Evolutionary conservation across 2,797 vertebrate genomes (phyloP), one percentile per base, ranked within the genome.

Genomic region (Tapirus indicus): DNA sequence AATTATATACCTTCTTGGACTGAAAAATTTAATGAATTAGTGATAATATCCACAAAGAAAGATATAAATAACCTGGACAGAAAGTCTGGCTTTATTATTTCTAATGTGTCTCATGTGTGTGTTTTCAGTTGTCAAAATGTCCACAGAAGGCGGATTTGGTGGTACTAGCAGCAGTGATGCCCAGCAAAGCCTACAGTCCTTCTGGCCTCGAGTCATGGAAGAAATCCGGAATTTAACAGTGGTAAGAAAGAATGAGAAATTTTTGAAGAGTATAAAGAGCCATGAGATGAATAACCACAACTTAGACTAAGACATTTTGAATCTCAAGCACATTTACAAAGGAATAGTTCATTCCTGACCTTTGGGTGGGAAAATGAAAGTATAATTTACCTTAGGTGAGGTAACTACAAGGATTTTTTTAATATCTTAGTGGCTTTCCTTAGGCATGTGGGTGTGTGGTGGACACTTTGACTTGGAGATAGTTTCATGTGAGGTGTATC

Each of bases 131-230:
- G 89, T 98, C 98, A 99, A 97, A 96, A 99, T 99, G 99, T 99
- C 99, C 44, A 99, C 99, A 32, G 99, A 99, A 35, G 98, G 99
- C 79, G 99, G 99, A 0, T 99, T 99, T 20, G 99, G 99, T 97
- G 98, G 99, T 1, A 97, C 97, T 0, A 98, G 99, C 47, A 99
- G 98, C 98, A 99, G 99, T 93, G 99, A 99, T 98, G 99, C 99
- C 93, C 99, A 99, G 99, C 99, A 99, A 88, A 99, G 99, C 97
- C 98, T 99, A 12, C 99, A 99, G 98, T 99, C 99, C 97, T 99
- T 99, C 98, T 99, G 99, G 99, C 99, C 99, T 18, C 99, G 99
- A 2, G 99, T 99, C 96, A 99, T 99, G 99, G 99, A 99, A 97
- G 99, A 99, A 98, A 99, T 99, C 95, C 99, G 99, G 94, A 99